Base-by-base conservation (phyloP, 2,888 invertebrate species). In the Zelleria hepariella region DNA sequence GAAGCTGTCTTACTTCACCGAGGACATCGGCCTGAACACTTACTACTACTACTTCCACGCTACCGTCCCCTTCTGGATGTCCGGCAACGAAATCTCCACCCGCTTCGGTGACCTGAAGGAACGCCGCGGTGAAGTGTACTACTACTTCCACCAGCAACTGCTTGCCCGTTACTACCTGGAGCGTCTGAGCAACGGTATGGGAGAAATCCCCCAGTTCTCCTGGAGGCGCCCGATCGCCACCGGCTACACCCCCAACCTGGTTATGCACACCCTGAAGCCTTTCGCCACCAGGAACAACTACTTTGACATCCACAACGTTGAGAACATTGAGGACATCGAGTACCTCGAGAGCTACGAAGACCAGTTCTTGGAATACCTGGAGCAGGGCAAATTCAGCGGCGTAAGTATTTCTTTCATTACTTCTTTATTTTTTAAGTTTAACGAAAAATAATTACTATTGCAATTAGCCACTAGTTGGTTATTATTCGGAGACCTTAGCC, bases 91-190 rank as follows among this genome's bases (percentile, higher is more conserved):
- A 58, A 87, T 85, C 61, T 81, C 80, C 63, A 7, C 5, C 47
- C 20, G 21, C 8, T 20, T 20, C 21, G 10, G 32, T 42, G 59
- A 80, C 49, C 64, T 74, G 69, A 91, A 90, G 68, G 89, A 91
- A 63, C 89, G 91, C 70, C 91, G 92, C 63, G 94, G 93, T 62
- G 92, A 93, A 77, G 74, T 89, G 47, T 93, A 91, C 85, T 91
- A 91, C 74, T 92, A 89, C 82, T 85, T 89, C 72, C 92, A 93
- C 72, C 92, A 93, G 69, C 93, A 94, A 74, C 70, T 94, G 15
- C 71, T 93, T 67, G 91, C 93, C 62, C 92, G 93, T 70, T 94
- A 93, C 86, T 91, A 92, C 69, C 76, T 93, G 70, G 94, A 94
- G 71, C 92, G 94, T 77, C 78, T 93, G 59, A 89, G 92, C 32